These are phyloP conservation scores for Rhagonycha lutea DNA, from an alignment of 2,888 invertebrate species.

Conservation along the genomic window DNA sequence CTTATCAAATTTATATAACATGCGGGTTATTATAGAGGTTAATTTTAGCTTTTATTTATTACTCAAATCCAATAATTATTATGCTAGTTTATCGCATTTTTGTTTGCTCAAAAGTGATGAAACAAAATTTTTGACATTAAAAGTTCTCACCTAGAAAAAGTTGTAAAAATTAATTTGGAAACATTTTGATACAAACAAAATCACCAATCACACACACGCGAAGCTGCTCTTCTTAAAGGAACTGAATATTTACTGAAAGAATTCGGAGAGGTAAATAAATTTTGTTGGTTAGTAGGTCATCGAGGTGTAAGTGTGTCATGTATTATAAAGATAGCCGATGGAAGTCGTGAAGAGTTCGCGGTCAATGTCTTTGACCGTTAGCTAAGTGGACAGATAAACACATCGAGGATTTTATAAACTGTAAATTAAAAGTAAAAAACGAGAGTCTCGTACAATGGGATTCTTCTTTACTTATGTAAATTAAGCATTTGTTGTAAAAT, in stretches of 20 bases:
- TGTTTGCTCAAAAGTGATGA: neutral
- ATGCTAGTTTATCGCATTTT: neutral
- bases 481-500: neutral
- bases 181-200: neutral
- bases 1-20: neutral
- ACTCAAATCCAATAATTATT: neutral
- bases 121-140: neutral
- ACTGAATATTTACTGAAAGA: neutral
- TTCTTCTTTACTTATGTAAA: neutral
- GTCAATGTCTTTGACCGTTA: constrained; percentile 19
- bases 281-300: constrained; percentile 20
- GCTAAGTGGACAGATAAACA: neutral
- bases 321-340: constrained; percentile 1
- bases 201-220: neutral
- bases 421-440: neutral
- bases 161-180: neutral
- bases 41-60: neutral
- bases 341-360: constrained; percentile 5
- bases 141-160: neutral
- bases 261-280: neutral
- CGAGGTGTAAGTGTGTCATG: constrained; percentile 17
- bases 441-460: neutral
- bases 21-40: neutral
- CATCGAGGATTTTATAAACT: neutral
- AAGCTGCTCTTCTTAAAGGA: neutral